Conservation (phyloP, 2,888 invertebrate genomes). For the Mythimna albipuncta region DNA sequence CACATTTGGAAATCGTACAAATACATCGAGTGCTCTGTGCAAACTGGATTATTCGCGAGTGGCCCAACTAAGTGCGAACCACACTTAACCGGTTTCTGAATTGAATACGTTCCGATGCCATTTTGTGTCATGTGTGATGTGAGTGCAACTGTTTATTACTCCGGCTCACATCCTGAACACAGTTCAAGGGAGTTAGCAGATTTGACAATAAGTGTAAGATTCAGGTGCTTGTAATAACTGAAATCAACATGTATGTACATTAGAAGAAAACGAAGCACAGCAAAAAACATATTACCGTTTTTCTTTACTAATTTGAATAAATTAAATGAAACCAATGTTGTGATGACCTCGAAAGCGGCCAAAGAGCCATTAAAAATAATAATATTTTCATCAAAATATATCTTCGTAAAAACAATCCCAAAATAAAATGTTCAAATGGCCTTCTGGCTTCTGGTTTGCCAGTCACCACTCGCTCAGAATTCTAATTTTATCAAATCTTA, state of each 20-base stretch:
- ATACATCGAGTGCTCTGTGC: conserved; percentile 41
- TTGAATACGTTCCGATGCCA: conserved; percentile 53
- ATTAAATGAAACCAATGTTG: neutral
- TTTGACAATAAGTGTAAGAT: neutral
- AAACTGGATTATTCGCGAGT: conserved; percentile 60
- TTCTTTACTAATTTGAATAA: neutral
- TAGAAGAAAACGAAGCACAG: neutral
- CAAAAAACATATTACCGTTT: neutral
- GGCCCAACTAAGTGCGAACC: conserved; percentile 53
- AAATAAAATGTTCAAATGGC: conserved; percentile 50
- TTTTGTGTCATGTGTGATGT: conserved; percentile 52
- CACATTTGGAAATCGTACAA: conserved; percentile 49
- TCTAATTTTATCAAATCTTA: conserved; percentile 42
- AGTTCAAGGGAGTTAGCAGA: conserved; percentile 5
- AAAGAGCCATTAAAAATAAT: conserved; percentile 16
- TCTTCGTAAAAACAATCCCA: conserved; percentile 41
- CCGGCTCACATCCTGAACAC: conserved; percentile 25
- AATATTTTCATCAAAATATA: conserved; percentile 29
- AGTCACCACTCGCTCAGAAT: conserved; percentile 48
- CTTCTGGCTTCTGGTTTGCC: conserved; percentile 50
- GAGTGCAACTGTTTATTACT: conserved; percentile 45
- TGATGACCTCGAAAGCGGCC: conserved; percentile 17
- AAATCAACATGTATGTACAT: too few species aligned
- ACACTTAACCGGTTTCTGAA: conserved; percentile 58
- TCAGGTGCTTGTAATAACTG: too few species aligned